phyloP scores from a whole-genome alignment of 2,888 invertebrate genomes.

The Nesidiocoris tenuis region DNA sequence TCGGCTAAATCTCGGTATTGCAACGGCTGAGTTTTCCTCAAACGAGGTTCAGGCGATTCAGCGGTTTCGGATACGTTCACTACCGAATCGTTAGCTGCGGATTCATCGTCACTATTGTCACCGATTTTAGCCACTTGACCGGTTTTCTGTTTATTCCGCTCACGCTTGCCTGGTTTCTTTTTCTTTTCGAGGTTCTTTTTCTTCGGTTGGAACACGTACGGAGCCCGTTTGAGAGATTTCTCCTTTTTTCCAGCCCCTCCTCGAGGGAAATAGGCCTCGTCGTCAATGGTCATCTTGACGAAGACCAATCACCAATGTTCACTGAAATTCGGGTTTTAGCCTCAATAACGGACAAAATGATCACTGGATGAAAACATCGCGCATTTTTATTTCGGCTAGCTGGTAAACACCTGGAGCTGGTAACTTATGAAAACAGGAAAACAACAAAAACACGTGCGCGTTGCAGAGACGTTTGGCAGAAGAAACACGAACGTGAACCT shows the following conservation, averaged over 20 bases:
- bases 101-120: not conserved
- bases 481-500: too few species aligned
- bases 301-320: too few species aligned
- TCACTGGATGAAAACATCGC: too few species aligned
- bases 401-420: too few species aligned
- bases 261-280: constrained; percentile 28
- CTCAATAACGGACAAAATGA: too few species aligned
- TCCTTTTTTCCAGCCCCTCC: constrained; percentile 9
- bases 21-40: constrained; percentile 13
- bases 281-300: not conserved
- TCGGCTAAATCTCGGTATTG: constrained; percentile 5
- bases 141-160: constrained; percentile 1
- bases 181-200: constrained; percentile 12
- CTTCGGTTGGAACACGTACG: constrained; percentile 10
- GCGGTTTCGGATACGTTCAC: not conserved
- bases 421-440: too few species aligned
- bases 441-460: too few species aligned
- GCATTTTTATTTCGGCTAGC: too few species aligned
- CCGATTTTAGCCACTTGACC: not conserved
- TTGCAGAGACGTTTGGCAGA: too few species aligned
- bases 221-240: not conserved
- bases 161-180: constrained; percentile 23
- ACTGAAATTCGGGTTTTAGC: too few species aligned
- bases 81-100: not conserved
- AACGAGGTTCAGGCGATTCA: not conserved